A percentile compares a stretch with the other conserved stretches of the same genome.
Conservation (phyloP, 2,888 invertebrate species). For the Philhelius pedissequus region DNA sequence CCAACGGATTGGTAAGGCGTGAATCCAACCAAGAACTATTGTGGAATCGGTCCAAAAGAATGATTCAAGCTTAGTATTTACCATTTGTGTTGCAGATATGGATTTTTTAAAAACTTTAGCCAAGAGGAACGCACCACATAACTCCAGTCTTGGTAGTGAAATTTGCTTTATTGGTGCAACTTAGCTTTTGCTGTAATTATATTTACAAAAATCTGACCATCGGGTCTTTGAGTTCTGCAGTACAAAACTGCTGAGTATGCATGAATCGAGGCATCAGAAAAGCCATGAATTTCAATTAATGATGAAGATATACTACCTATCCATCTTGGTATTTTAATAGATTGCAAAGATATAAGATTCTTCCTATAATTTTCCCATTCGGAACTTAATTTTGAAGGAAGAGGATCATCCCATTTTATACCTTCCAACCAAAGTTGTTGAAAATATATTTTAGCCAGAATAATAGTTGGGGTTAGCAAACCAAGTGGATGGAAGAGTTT, state of each 20-base stretch:
- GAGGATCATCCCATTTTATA: too few relatives aligned
- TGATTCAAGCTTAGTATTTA: background rate
- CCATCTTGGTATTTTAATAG: background rate
- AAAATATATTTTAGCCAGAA: too few relatives aligned
- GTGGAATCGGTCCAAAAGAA: conserved; percentile 29
- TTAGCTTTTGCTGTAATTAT: too few relatives aligned
- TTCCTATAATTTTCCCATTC: background rate
- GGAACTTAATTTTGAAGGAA: too few relatives aligned
- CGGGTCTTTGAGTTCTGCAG: background rate
- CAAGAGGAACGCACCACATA: conserved; percentile 51
- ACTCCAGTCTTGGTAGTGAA: conserved; percentile 61
- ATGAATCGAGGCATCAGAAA: background rate
- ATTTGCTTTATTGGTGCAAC: too few relatives aligned
- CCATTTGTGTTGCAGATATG: background rate
- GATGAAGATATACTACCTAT: background rate
- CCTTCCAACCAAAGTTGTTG: too few relatives aligned
- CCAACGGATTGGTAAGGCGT: conserved; percentile 35
- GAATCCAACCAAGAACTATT: conserved; percentile 41
- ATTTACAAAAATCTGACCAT: too few relatives aligned
- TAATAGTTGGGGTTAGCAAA: too few relatives aligned
- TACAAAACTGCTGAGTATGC: background rate
- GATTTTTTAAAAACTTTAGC: background rate
- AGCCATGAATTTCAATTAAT: background rate
- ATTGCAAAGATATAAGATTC: background rate
- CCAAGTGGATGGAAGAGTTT: too few relatives aligned